phyloP scores from a whole-genome alignment of 2,888 invertebrate genomes.

The Eupsilia transversa region DNA sequence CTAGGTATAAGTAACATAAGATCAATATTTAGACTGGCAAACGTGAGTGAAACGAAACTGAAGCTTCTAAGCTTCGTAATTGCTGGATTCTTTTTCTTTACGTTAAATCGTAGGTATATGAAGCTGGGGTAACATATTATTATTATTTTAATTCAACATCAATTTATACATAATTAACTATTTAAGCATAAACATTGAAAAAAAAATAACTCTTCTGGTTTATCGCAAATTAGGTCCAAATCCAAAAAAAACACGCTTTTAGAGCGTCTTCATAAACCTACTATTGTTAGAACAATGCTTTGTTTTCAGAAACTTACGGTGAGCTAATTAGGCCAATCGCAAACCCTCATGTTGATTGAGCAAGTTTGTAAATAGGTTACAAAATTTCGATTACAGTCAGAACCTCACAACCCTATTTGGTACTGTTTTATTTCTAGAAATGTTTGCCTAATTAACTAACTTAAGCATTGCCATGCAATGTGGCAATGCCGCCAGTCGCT shows the following conservation, averaged over 20 bases:
- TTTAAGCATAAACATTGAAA: background rate
- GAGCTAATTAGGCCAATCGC: background rate
- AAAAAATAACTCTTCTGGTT: background rate
- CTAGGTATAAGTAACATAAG: background rate
- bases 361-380: background rate
- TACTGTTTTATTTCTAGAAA: too few species aligned
- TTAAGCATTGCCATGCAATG: too few species aligned
- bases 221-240: background rate
- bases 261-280: too few species aligned
- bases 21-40: background rate
- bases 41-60: background rate
- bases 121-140: background rate
- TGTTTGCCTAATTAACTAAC: too few species aligned
- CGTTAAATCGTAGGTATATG: background rate
- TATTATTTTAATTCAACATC: background rate
- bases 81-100: background rate
- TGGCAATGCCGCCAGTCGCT: too few species aligned
- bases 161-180: background rate
- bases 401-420: background rate
- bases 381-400: background rate
- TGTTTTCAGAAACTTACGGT: background rate
- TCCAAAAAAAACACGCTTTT: background rate
- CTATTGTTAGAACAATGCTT: background rate
- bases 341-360: constrained; percentile 19
- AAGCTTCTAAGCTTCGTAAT: background rate